These are phyloP conservation scores for Drosophila greeni DNA, from an alignment of 2,888 invertebrate genomes.

Conservation along the genomic window DNA sequence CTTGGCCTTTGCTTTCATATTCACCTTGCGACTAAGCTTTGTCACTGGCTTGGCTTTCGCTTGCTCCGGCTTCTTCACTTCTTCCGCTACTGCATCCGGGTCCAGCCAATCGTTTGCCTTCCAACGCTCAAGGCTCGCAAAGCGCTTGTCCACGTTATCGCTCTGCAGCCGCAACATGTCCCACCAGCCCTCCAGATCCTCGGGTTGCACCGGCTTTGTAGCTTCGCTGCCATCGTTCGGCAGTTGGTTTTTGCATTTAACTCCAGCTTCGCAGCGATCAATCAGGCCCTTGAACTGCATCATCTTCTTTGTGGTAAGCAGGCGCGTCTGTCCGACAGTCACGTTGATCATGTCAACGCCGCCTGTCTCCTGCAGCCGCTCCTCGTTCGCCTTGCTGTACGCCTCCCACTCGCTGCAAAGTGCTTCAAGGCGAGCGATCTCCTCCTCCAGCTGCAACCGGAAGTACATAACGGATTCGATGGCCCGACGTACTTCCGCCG, in stretches of 20 bases:
- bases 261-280: slow-evolving; percentile 74
- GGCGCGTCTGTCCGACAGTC: slow-evolving; percentile 86
- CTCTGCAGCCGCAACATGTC: slow-evolving; percentile 82
- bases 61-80: slow-evolving; percentile 34
- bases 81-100: slow-evolving; percentile 58
- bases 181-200: slow-evolving; percentile 85
- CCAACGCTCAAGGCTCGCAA: slow-evolving; percentile 72
- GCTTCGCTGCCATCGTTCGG: slow-evolving; percentile 66
- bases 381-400: slow-evolving; percentile 70
- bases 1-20: slow-evolving; percentile 48
- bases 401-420: slow-evolving; percentile 80
- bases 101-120: slow-evolving; percentile 75
- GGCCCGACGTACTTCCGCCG: slow-evolving; percentile 48
- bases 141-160: slow-evolving; percentile 76
- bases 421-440: slow-evolving; percentile 79
- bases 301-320: slow-evolving; percentile 87
- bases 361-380: slow-evolving; percentile 74
- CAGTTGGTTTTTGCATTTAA: slow-evolving; percentile 41
- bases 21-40: slow-evolving; percentile 13
- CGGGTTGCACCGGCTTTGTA: slow-evolving; percentile 76
- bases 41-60: slow-evolving; percentile 33
- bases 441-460: slow-evolving; percentile 77
- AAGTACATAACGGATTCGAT: slow-evolving; percentile 74
- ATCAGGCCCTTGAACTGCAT: slow-evolving; percentile 84
- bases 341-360: slow-evolving; percentile 82